phyloP scores from a whole-genome alignment of 2,888 invertebrate species.

The Apotomis capreana region DNA sequence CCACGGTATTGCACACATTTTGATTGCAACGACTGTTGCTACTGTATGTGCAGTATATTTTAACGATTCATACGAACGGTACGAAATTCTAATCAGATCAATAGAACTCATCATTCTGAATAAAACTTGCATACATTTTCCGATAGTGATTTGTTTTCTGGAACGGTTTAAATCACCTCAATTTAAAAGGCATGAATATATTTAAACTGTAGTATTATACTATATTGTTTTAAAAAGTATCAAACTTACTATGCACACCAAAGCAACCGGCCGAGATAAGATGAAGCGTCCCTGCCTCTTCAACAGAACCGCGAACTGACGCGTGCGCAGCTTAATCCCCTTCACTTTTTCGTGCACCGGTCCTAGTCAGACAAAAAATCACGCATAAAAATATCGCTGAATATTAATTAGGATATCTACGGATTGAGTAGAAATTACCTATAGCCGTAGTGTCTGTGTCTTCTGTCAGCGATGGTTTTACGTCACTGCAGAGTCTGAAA shows the following conservation, averaged over 20 bases:
- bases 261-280: slow-evolving; percentile 53
- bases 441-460: slow-evolving; percentile 52
- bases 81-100: too few relatives aligned
- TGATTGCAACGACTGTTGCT: too few relatives aligned
- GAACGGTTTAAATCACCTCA: too few relatives aligned
- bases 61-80: too few relatives aligned
- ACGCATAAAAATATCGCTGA: not conserved
- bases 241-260: slow-evolving; percentile 59
- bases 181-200: too few relatives aligned
- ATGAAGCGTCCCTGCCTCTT: slow-evolving; percentile 60
- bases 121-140: too few relatives aligned
- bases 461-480: slow-evolving; percentile 53
- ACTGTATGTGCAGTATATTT: too few relatives aligned
- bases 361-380: slow-evolving; percentile 7
- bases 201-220: too few relatives aligned
- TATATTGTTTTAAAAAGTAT: not conserved
- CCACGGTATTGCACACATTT: too few relatives aligned
- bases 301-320: slow-evolving; percentile 59
- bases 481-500: slow-evolving; percentile 69
- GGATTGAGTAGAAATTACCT: slow-evolving; percentile 46
- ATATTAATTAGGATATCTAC: too few relatives aligned
- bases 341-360: slow-evolving; percentile 43
- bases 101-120: too few relatives aligned
- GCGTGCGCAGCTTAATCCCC: slow-evolving; percentile 52
- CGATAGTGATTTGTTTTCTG: too few relatives aligned